These are phyloP conservation scores for Tridacna crocea DNA, from an alignment of 2,888 invertebrate species.

Conservation along the genomic window DNA sequence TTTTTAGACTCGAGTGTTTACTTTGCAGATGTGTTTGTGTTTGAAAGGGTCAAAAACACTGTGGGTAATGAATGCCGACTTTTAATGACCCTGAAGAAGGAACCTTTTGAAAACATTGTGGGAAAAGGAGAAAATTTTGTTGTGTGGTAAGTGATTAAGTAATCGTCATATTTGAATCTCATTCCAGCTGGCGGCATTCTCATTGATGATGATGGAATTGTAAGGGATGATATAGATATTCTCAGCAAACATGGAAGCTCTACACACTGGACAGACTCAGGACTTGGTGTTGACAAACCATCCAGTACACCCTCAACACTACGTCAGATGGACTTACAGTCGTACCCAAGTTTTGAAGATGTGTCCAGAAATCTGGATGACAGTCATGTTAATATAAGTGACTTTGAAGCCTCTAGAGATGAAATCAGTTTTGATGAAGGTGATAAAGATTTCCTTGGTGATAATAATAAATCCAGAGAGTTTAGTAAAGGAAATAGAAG, in stretches of 20 bases:
- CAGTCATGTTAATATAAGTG: slow-evolving; percentile 79
- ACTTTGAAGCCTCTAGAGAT: slow-evolving; percentile 80
- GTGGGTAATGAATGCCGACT: no score
- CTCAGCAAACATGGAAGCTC: slow-evolving; percentile 71
- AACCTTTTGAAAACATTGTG: no score
- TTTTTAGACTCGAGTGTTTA: no score
- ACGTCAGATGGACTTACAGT: slow-evolving; percentile 72
- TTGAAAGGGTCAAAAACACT: no score
- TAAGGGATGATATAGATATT: slow-evolving; percentile 76
- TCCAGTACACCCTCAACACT: slow-evolving; percentile 74
- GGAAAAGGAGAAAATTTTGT: no score
- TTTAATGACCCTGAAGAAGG: no score
- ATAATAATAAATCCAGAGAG: slow-evolving; percentile 11
- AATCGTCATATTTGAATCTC: neutral
- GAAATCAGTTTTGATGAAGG: slow-evolving; percentile 71
- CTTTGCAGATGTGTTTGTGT: no score
- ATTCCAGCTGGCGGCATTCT: slow-evolving; percentile 70
- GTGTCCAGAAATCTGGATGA: slow-evolving; percentile 74
- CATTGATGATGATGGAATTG: slow-evolving; percentile 81
- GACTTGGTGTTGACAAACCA: slow-evolving; percentile 76
- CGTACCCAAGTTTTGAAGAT: slow-evolving; percentile 73
- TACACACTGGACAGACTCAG: slow-evolving; percentile 80
- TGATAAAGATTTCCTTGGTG: slow-evolving; percentile 43
- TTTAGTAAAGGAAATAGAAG: slow-evolving; percentile 54
- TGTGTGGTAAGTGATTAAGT: no score